phyloP scores from a whole-genome alignment of 2,113 vertebrate genomes.

The human (Homo sapiens) region DNA sequence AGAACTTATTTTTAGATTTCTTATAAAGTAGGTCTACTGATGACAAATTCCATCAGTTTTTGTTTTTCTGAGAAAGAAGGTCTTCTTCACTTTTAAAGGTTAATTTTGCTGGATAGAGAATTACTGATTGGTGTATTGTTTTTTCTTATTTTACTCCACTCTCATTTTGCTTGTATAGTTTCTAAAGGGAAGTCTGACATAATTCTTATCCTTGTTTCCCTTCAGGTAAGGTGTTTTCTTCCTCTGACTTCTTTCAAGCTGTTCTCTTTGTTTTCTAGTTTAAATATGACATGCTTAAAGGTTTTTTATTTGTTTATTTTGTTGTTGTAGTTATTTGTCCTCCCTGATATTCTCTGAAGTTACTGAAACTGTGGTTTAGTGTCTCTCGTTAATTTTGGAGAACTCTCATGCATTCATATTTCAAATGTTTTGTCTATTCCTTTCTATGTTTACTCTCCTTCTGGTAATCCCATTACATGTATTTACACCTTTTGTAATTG shows the following conservation, averaged over 20 bases:
- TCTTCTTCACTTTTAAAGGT: neutral
- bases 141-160: neutral
- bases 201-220: neutral
- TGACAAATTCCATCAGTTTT: neutral
- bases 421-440: neutral
- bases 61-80: neutral
- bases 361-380: neutral
- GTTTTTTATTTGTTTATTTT: too few species aligned
- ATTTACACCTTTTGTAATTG: neutral
- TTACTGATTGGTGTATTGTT: neutral
- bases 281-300: neutral
- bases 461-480: neutral
- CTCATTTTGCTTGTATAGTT: neutral
- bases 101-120: neutral
- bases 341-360: neutral
- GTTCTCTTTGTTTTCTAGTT: neutral
- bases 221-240: neutral
- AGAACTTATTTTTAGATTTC: slow-evolving; percentile 7
- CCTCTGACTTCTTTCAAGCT: neutral
- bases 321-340: neutral
- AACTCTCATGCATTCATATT: neutral
- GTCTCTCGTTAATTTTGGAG: neutral
- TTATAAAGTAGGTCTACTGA: neutral
- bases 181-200: neutral
- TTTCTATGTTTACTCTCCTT: neutral